These are phyloP conservation scores for Eupithecia exiguata DNA, from an alignment of 2,888 invertebrate genomes.

Conservation along the genomic window DNA sequence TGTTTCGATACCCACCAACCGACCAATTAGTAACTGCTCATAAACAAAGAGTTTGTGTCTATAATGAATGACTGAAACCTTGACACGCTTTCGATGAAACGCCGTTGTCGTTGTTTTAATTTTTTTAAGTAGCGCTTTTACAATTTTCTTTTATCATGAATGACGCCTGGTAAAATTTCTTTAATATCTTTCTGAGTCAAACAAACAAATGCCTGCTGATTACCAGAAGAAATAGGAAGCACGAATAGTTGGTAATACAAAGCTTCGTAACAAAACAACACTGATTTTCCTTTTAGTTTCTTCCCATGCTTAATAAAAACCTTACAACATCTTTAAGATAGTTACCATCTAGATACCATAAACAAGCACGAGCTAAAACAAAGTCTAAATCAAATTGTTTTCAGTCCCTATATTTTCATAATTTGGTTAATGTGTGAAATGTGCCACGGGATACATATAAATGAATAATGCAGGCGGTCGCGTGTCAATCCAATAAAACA, in stretches of 20 bases:
- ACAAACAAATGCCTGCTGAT: too few species aligned
- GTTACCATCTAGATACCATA: background rate
- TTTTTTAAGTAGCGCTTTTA: background rate
- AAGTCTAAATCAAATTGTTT: background rate
- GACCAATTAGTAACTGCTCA: background rate
- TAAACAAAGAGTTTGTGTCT: background rate
- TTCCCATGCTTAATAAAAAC: too few species aligned
- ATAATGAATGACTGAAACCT: background rate
- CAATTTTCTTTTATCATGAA: background rate
- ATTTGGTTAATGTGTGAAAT: slow-evolving; percentile 29
- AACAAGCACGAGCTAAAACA: background rate
- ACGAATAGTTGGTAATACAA: too few species aligned
- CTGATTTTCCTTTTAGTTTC: too few species aligned
- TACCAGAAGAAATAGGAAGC: too few species aligned
- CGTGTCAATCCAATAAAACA: slow-evolving; percentile 50
- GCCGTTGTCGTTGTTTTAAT: background rate
- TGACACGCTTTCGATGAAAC: background rate
- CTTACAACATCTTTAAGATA: too few species aligned
- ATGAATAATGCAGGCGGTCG: slow-evolving; percentile 34
- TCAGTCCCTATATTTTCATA: slow-evolving; percentile 1
- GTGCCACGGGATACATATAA: slow-evolving; percentile 28
- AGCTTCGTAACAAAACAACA: too few species aligned
- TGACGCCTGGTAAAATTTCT: background rate
- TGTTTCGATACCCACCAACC: background rate
- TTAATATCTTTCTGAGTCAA: background rate